Conservation (phyloP, 2,888 invertebrate genomes). For the Beris morrisii region DNA sequence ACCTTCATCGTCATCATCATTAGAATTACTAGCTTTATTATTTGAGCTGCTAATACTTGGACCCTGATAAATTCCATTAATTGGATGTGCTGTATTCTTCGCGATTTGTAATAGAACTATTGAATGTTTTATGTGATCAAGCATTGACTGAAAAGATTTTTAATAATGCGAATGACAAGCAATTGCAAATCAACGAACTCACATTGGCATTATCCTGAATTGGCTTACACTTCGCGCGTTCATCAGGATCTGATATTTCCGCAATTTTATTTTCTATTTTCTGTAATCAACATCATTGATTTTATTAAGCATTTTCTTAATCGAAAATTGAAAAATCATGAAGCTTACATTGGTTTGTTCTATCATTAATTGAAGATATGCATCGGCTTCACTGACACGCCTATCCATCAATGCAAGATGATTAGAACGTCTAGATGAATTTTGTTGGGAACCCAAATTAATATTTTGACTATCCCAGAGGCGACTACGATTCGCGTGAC, state of each 20-base stretch:
- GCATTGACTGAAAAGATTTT: conserved; percentile 69
- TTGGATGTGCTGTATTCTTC: conserved; percentile 92
- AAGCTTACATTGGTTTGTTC: conserved; percentile 78
- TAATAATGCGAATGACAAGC: conserved; percentile 4
- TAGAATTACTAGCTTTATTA: conserved; percentile 29
- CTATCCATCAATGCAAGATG: conserved; percentile 76
- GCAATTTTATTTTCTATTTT: conserved; percentile 69
- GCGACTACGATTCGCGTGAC: conserved; percentile 69
- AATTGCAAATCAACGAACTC: conserved; percentile 54
- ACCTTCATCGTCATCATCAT: conserved; percentile 28
- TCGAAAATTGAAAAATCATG: conserved; percentile 39
- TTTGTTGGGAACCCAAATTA: conserved; percentile 44
- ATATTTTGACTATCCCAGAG: conserved; percentile 51
- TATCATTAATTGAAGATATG: conserved; percentile 93
- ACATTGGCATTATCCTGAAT: conserved; percentile 78
- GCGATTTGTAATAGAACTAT: conserved; percentile 97
- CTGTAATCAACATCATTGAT: conserved; percentile 53
- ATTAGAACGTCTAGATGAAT: conserved; percentile 49
- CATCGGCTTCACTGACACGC: conserved; percentile 92
- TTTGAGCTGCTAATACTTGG: conserved; percentile 52
- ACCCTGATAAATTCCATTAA: conserved; percentile 84
- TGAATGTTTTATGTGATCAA: conserved; percentile 97
- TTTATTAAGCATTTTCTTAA: conserved; percentile 3
- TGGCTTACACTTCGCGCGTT: conserved; percentile 68
- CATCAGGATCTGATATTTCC: conserved; percentile 66